Evolutionary conservation across 2,888 invertebrate species (phyloP).

Genomic region (Meta bourneti): DNA sequence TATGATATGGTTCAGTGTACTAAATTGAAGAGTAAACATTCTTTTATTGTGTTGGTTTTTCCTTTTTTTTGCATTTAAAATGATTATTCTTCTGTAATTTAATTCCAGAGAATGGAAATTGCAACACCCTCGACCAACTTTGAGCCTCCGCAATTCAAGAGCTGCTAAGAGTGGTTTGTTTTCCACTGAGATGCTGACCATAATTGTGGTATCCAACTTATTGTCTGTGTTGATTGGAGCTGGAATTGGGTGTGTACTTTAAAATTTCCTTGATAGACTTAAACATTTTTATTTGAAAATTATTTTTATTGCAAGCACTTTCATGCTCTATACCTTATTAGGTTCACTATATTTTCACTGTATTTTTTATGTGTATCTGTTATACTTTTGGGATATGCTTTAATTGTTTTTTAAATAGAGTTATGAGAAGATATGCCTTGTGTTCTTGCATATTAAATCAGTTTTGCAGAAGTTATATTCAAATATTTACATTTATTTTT

Average conservation of each 20-base stretch:
- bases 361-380: neutral
- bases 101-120: constrained; percentile 90
- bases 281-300: neutral
- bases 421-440: neutral
- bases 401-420: neutral
- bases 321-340: neutral
- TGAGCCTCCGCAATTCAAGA: constrained; percentile 87
- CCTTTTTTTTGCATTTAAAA: too few relatives aligned
- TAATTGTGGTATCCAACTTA: constrained; percentile 93
- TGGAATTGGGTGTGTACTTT: constrained; percentile 89
- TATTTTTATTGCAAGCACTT: neutral
- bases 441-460: too few relatives aligned
- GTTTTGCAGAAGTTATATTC: too few relatives aligned
- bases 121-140: constrained; percentile 85
- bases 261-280: constrained; percentile 34
- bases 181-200: constrained; percentile 93
- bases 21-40: too few relatives aligned
- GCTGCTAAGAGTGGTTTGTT: constrained; percentile 90
- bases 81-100: too few relatives aligned
- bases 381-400: neutral
- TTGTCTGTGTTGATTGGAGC: constrained; percentile 93
- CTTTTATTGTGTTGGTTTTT: too few relatives aligned
- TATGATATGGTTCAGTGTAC: too few relatives aligned
- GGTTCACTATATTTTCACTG: neutral
- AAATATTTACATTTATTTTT: too few relatives aligned